A percentile compares a stretch with the other conserved stretches of the same genome.
Conservation (phyloP, 1,140 invertebrate genomes). For the Triops longicaudatus region DNA sequence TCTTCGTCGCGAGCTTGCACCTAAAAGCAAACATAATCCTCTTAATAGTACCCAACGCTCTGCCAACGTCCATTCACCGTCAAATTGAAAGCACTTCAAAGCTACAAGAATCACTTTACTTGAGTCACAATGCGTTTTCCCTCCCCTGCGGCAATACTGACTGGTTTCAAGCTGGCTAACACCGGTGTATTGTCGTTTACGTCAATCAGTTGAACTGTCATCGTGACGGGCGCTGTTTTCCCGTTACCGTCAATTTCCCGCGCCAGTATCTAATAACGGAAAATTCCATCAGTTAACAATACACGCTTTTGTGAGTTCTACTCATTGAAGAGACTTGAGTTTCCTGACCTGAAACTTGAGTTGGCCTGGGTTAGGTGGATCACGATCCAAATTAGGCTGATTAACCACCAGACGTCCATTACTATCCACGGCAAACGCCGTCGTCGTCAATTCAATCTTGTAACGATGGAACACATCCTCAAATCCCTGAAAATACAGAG, state of each 20-base stretch:
- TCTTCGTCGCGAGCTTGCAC: conserved; percentile 76
- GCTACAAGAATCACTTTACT: conserved; percentile 38
- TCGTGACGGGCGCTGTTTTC: conserved; percentile 66
- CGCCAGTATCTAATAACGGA: conserved; percentile 52
- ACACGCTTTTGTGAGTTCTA: not conserved
- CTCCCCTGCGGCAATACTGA: conserved; percentile 71
- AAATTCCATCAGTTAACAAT: not conserved
- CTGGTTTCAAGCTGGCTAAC: conserved; percentile 61
- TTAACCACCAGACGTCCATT: conserved; percentile 61
- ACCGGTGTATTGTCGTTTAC: conserved; percentile 76
- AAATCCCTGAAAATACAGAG: conserved; percentile 44
- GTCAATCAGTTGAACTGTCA: conserved; percentile 67
- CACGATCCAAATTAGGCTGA: conserved; percentile 72
- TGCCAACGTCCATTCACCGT: not conserved
- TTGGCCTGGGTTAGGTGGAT: conserved; percentile 72
- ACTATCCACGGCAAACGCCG: conserved; percentile 67
- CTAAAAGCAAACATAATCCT: conserved; percentile 35
- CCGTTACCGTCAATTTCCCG: conserved; percentile 65
- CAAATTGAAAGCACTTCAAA: not conserved
- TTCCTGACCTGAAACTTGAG: conserved; percentile 62
- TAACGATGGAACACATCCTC: conserved; percentile 65
- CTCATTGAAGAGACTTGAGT: not conserved
- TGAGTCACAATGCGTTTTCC: conserved; percentile 62
- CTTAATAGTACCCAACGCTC: not conserved
- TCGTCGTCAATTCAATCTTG: conserved; percentile 72